Percentiles rank a stretch among this genome's conserved stretches.
These are phyloP conservation scores for Polypterus senegalus DNA, from an alignment of 2,113 vertebrate genomes.

Conservation along the genomic window DNA sequence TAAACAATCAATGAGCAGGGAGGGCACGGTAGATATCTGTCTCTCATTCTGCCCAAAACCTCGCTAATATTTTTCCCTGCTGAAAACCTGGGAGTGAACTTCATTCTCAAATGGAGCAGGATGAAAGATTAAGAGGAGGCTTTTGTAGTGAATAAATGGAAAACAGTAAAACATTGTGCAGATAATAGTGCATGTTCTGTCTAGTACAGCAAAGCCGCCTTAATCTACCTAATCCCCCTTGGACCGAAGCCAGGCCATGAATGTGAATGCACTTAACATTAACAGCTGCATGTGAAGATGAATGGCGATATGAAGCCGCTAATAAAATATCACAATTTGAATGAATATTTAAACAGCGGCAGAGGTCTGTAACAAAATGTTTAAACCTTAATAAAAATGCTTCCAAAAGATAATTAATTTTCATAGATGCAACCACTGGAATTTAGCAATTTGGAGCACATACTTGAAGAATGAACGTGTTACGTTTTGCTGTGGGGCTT, in stretches of 20 bases:
- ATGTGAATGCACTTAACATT: background rate
- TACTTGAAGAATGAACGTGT: too few species aligned
- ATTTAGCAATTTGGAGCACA: too few species aligned
- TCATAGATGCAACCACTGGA: too few species aligned
- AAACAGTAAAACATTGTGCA: constrained; percentile 11
- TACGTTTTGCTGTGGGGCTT: too few species aligned
- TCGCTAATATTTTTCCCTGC: background rate
- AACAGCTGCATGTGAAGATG: constrained; percentile 11
- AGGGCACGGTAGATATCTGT: too few species aligned
- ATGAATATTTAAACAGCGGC: background rate
- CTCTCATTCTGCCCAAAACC: too few species aligned
- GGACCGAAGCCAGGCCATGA: constrained; percentile 4
- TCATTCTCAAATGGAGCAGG: background rate
- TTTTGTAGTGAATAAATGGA: constrained; percentile 13
- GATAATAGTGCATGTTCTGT: constrained; percentile 11
- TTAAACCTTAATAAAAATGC: too few species aligned
- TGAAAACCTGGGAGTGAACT: constrained; percentile 3
- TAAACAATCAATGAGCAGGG: too few species aligned
- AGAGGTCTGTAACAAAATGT: too few species aligned
- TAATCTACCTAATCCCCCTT: constrained; percentile 15
- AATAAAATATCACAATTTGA: background rate
- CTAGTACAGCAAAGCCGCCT: constrained; percentile 12
- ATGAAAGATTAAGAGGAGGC: constrained; percentile 3
- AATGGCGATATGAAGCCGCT: background rate
- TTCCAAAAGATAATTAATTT: too few species aligned